Evolutionary conservation across 2,888 invertebrate genomes (phyloP), one percentile per base, ranked within the genome.

Genomic region (Hydropsyche betteni): DNA sequence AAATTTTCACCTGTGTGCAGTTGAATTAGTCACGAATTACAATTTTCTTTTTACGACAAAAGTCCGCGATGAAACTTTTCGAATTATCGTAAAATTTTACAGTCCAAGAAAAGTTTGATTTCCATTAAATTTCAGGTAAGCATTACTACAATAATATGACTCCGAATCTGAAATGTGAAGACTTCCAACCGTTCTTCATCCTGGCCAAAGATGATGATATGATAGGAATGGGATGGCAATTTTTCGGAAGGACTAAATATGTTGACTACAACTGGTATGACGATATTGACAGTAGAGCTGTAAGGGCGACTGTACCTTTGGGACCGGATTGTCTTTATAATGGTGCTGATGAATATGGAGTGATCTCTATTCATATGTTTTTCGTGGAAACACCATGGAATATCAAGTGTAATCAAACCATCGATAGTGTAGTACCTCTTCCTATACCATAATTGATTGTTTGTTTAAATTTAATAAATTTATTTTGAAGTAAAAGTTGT

Each of bases 91-190:
- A 24, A 24, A 24, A 24, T 24, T 24, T 24, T 24, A 24, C 2
- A 24, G 55, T 51, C 51, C 8, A 51, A 8, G 51, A 51, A 51
- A 51, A 51, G n/a, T 51, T 51, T n/a, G 2, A 2, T 51, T 51
- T 51, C 10, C 14, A 14, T 72, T 69, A 51, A 52, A 68, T 73
- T 75, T 34, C 69, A 80, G 80, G 80, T 53, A 79, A 75, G n/a
- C 81, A 81, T 50, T 80, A 80, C 74, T 80, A 80, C 69, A 74
- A 80, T 74, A 77, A 79, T 69, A 80, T 81, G 80, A 80, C 75
- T 1, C 24, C 69, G 3, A 10, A 50, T 0, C 7, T 73, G 24
- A 73, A 12, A 1, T 81, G 81, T 52, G 76, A 78, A 72, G 72
- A 79, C 6, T 14, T 68, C 5, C 52, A 79, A 64, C 81, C 81